Percentiles rank a stretch among this genome's conserved stretches.
Evolutionary conservation across 2,797 vertebrate species (phyloP).

Genomic region (Chaetodon trifasciatus): DNA sequence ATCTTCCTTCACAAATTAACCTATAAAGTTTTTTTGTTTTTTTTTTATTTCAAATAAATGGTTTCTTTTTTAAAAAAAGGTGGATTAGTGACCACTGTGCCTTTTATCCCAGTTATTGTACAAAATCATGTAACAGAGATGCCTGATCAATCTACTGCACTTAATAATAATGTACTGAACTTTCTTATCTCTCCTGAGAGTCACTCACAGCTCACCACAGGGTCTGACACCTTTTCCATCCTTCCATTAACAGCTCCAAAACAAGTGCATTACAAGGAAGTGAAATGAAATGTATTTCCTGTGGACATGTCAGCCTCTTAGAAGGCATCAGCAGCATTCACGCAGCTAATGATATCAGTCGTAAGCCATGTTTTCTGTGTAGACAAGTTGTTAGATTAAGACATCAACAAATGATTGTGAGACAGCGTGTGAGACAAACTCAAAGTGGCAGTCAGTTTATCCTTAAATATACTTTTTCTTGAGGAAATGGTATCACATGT

Average conservation of each 20-base stretch:
- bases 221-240: not conserved
- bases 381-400: not conserved
- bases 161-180: not conserved
- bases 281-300: slow-evolving; percentile 15
- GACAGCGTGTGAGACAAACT: not conserved
- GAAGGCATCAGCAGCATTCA: slow-evolving; percentile 5
- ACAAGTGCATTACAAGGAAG: slow-evolving; percentile 18
- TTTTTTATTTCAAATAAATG: not conserved
- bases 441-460: not conserved
- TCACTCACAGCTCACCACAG: not conserved
- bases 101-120: slow-evolving; percentile 16
- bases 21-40: not conserved
- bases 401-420: not conserved
- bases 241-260: slow-evolving; percentile 17
- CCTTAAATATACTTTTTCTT: not conserved
- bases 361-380: not conserved
- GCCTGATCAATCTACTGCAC: not conserved
- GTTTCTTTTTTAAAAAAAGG: not conserved
- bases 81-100: slow-evolving; percentile 14
- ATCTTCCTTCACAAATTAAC: slow-evolving; percentile 26
- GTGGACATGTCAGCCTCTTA: not conserved
- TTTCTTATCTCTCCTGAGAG: slow-evolving; percentile 5
- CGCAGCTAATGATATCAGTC: not conserved
- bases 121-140: slow-evolving; percentile 7
- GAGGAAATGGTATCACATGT: too few species aligned